Conservation (phyloP, 2,113 vertebrate genomes). For the Gallinago paraguaiae region DNA sequence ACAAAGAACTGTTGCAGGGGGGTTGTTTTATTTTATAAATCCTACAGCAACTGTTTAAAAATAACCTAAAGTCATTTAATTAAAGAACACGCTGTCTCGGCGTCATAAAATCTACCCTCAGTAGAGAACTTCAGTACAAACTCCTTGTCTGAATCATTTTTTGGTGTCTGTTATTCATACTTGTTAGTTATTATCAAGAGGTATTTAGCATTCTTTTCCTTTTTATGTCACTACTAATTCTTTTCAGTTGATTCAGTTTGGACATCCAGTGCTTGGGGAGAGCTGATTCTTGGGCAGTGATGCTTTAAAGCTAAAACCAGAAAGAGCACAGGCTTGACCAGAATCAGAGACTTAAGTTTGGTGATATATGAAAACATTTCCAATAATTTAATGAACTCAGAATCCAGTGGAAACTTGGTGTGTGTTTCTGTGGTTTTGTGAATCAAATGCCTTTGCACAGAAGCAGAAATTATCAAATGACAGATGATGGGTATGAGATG, state of each 20-base stretch:
- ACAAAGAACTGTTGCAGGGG: rapidly evolving
- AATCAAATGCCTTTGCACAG: not conserved
- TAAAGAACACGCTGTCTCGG: not conserved
- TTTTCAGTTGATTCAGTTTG: not conserved
- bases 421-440: not conserved
- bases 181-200: no score
- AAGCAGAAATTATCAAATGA: not conserved
- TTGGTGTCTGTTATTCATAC: not conserved
- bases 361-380: not conserved
- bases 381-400: not conserved
- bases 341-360: no score
- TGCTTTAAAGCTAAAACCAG: not conserved
- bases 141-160: not conserved
- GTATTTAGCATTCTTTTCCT: not conserved
- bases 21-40: not conserved
- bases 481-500: not conserved
- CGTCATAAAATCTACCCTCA: not conserved
- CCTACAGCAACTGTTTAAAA: not conserved
- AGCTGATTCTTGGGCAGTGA: not conserved
- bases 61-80: not conserved
- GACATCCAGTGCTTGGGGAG: rapidly evolving
- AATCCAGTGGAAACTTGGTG: not conserved
- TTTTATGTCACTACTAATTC: not conserved
- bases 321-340: not conserved
- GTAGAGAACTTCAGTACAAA: not conserved